Base-by-base conservation (phyloP, 1,140 invertebrate genomes). In the Drosophila pallidifrons region DNA sequence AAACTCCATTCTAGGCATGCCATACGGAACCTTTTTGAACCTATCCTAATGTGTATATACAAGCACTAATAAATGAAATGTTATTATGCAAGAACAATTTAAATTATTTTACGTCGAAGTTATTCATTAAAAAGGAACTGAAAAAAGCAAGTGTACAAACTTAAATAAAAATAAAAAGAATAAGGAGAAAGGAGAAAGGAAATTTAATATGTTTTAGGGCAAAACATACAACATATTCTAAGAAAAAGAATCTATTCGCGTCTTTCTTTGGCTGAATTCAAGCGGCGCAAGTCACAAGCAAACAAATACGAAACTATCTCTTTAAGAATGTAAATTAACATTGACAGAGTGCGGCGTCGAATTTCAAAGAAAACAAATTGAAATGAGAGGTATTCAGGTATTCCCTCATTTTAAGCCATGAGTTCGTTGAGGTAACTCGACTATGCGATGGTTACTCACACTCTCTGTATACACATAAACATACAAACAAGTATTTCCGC, bases 401-500 rank as follows among this genome's bases (percentile, higher is more conserved):
- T 13, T 32, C 28, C 13, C 30, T 51, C 25, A 51, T 15, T 20
- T 11, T 43, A 30, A 30, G 54, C 41, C 11, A 20, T 6, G 38
- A 51, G 28, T 13, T 7, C 5, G 32, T 32, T 7, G 57, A 74
- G 71, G 71, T 74, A 73, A 73, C 16, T 15, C 25, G 59, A 54
- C 46, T 59, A 46, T 63, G 46, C 45, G 15, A 49, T 32, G 25
- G 58, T 55, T 64, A 55, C 49, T 63, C 46, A 41, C 46, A 28
- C 35, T 10, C 10, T 6, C 30, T n/a, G 25, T 68, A n/a, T 59
- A 64, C 41, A 55, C 11, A 35, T 30, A 1, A 32, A 35, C 11
- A 58, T 5, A 32, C 32, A 65, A 55, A 65, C 47, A 67, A 43
- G 71, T 69, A 69, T 74, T 69, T 74, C 65, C 65, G 71, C 59